phyloP scores from a whole-genome alignment of 1,140 invertebrate species.

The Hyphantria cunea region DNA sequence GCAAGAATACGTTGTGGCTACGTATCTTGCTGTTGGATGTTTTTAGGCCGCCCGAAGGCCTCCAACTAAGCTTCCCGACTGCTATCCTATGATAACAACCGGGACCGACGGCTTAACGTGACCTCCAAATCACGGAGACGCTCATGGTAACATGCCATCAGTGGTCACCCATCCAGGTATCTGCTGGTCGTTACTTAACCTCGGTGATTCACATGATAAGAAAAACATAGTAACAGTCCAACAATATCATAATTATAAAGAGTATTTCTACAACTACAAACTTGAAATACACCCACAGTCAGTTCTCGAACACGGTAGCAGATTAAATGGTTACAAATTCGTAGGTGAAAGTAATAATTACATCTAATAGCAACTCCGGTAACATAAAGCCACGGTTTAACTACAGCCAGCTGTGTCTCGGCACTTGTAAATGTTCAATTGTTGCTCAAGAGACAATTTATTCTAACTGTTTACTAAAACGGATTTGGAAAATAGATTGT shows the following conservation, averaged over 20 bases:
- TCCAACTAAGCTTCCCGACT: too few relatives aligned
- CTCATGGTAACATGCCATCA: too few relatives aligned
- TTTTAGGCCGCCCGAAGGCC: too few relatives aligned
- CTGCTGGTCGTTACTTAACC: too few relatives aligned
- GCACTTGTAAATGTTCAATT: constrained; percentile 51
- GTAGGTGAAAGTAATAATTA: constrained; percentile 61
- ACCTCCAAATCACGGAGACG: too few relatives aligned
- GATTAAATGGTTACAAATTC: constrained; percentile 48
- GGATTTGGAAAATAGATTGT: constrained; percentile 25
- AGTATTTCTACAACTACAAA: constrained; percentile 12
- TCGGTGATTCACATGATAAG: too few relatives aligned
- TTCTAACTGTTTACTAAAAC: constrained; percentile 36
- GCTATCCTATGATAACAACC: too few relatives aligned
- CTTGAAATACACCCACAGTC: constrained; percentile 4
- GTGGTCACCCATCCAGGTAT: too few relatives aligned
- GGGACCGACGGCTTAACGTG: too few relatives aligned
- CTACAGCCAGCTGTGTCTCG: constrained; percentile 57
- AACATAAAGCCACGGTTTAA: constrained; percentile 65
- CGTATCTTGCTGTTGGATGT: too few relatives aligned
- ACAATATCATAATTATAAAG: constrained; percentile 1
- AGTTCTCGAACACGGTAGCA: constrained; percentile 8
- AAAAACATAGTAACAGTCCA: too few relatives aligned
- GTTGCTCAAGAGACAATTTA: constrained; percentile 45
- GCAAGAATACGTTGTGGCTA: too few relatives aligned
- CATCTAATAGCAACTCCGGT: constrained; percentile 47